A percentile compares a stretch with the other conserved stretches of the same genome.
phyloP scores from a whole-genome alignment of 2,888 invertebrate species.

The Sipha maydis region DNA sequence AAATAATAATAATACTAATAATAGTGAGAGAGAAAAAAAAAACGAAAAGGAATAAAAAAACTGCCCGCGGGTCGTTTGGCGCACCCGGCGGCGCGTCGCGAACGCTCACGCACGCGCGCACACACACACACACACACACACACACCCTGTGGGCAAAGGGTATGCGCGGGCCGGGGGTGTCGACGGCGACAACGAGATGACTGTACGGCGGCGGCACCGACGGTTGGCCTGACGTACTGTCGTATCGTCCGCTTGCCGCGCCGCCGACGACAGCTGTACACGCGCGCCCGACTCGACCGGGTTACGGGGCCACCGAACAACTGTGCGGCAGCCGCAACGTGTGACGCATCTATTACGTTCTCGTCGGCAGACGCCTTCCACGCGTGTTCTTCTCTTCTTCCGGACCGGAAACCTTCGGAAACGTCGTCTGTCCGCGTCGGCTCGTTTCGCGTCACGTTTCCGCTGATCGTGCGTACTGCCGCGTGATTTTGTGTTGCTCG shows the following conservation, averaged over 20 bases:
- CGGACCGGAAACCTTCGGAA: not conserved
- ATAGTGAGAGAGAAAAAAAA: not conserved
- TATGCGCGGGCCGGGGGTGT: too few relatives aligned
- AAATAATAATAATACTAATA: not conserved
- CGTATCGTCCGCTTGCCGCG: not conserved
- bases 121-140: not conserved
- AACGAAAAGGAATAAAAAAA: constrained; percentile 1
- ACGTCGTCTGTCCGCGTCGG: not conserved
- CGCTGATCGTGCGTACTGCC: too few relatives aligned
- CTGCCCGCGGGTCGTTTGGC: constrained; percentile 31
- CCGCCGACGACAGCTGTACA: not conserved
- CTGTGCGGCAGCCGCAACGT: not conserved
- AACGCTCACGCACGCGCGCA: not conserved
- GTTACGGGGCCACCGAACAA: too few relatives aligned
- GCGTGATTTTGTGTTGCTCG: too few relatives aligned
- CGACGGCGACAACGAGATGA: too few relatives aligned
- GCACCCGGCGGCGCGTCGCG: constrained; percentile 34
- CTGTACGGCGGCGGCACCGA: not conserved
- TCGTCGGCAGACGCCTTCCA: not conserved
- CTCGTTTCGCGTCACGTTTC: not conserved
- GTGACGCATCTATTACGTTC: too few relatives aligned
- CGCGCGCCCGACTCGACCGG: not conserved
- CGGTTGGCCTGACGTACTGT: not conserved
- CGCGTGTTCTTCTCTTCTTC: not conserved
- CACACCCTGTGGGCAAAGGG: not conserved